Conservation (phyloP, 1,140 invertebrate genomes). For the Chlorops oryzae region DNA sequence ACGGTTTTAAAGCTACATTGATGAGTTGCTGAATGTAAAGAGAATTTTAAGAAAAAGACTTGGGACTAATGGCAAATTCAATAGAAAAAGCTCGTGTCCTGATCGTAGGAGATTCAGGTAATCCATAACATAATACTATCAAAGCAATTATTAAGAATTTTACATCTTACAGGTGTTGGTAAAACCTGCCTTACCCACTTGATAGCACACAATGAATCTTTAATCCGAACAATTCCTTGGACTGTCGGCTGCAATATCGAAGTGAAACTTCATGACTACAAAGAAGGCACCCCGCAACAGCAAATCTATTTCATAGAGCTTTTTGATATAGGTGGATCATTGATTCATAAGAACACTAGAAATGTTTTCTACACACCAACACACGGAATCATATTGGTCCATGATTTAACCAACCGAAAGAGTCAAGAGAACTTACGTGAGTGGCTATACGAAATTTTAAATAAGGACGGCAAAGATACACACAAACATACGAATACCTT, state of each 20-base stretch:
- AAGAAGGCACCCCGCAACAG: constrained; percentile 87
- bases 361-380: constrained; percentile 88
- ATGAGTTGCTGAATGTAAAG: too few relatives aligned
- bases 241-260: constrained; percentile 93
- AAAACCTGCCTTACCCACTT: constrained; percentile 92
- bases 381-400: constrained; percentile 91
- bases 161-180: constrained; percentile 68
- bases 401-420: constrained; percentile 94
- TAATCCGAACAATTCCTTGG: constrained; percentile 80
- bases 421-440: constrained; percentile 88
- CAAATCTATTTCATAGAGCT: constrained; percentile 90
- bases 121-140: neutral
- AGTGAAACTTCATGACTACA: constrained; percentile 92
- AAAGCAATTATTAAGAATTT: constrained; percentile 10
- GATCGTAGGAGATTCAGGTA: constrained; percentile 88
- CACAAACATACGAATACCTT: constrained; percentile 22
- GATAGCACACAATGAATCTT: constrained; percentile 79
- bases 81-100: constrained; percentile 86
- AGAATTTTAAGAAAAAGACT: too few relatives aligned
- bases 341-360: constrained; percentile 84
- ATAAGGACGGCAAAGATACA: constrained; percentile 60
- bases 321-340: constrained; percentile 93
- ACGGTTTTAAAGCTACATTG: too few relatives aligned
- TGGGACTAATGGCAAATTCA: constrained; percentile 12
- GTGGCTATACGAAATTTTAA: constrained; percentile 88